Conservation (phyloP, 2,113 vertebrate genomes). For the Misgurnus anguillicaudatus region DNA sequence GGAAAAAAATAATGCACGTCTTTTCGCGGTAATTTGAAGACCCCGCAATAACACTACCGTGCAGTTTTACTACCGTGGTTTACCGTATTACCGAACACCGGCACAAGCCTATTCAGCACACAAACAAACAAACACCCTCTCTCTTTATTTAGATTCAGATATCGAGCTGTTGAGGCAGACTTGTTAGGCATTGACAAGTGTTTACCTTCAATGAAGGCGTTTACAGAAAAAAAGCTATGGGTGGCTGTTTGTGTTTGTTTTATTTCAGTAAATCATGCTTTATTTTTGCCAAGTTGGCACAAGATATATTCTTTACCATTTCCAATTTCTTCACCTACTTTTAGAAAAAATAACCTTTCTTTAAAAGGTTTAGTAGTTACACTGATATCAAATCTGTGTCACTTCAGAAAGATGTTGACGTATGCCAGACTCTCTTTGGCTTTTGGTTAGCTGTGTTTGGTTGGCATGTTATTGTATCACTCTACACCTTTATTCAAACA, state of each 20-base stretch:
- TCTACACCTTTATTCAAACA: background rate
- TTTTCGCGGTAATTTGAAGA: too few species aligned
- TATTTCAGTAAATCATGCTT: background rate
- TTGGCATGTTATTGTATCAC: background rate
- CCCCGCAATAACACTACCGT: too few species aligned
- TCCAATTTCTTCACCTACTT: background rate
- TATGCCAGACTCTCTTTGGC: background rate
- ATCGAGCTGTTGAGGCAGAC: background rate
- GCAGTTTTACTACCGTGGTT: too few species aligned
- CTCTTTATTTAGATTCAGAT: too few species aligned
- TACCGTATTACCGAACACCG: too few species aligned
- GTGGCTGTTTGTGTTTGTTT: background rate
- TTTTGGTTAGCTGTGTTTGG: background rate
- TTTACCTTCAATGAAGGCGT: background rate
- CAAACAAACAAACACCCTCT: too few species aligned
- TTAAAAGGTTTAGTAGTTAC: background rate
- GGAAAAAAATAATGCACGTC: too few species aligned
- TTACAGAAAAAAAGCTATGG: background rate
- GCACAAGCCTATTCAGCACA: too few species aligned
- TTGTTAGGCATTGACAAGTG: background rate
- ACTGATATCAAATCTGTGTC: background rate
- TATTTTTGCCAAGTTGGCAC: background rate
- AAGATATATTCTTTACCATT: too few species aligned
- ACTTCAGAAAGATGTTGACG: background rate
- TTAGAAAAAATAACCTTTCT: background rate